phyloP scores from a whole-genome alignment of 2,888 invertebrate genomes.

The Prosopocoilus inquinatus region DNA sequence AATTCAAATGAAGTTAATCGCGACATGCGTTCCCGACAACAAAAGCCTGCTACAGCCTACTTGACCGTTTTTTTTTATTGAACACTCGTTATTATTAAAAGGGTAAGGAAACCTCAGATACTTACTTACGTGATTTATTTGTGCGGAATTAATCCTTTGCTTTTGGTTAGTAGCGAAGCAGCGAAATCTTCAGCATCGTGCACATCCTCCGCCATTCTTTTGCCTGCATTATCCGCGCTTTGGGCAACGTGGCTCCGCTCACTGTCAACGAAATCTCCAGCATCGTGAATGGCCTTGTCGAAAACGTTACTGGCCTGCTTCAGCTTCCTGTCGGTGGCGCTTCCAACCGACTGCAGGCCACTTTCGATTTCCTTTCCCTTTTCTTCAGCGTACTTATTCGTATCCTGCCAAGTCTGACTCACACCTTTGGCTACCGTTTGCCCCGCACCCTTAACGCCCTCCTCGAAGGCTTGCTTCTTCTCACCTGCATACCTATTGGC shows the following conservation, averaged over 20 bases:
- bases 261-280: conserved; percentile 27
- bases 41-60: too few species aligned
- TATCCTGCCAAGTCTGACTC: conserved; percentile 19
- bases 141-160: conserved; percentile 24
- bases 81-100: background rate
- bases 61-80: too few species aligned
- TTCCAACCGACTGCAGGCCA: conserved; percentile 14
- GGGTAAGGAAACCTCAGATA: background rate
- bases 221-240: conserved; percentile 29
- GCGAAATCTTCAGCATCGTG: conserved; percentile 26
- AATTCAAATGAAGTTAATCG: too few species aligned
- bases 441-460: conserved; percentile 17
- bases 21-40: too few species aligned
- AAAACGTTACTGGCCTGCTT: conserved; percentile 23
- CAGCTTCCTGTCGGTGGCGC: conserved; percentile 19
- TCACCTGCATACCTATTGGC: conserved; percentile 16
- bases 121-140: conserved; percentile 18
- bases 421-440: conserved; percentile 17
- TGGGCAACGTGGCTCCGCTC: conserved; percentile 32
- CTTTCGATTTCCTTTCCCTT: conserved; percentile 13
- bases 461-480: conserved; percentile 11
- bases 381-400: conserved; percentile 17
- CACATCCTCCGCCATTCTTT: conserved; percentile 26
- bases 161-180: conserved; percentile 27
- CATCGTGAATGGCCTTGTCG: conserved; percentile 26